Percentiles rank a stretch among this genome's conserved stretches.
Evolutionary conservation across 2,797 vertebrate species (phyloP).

Genomic region (Melanotaenia parkinsoni): DNA sequence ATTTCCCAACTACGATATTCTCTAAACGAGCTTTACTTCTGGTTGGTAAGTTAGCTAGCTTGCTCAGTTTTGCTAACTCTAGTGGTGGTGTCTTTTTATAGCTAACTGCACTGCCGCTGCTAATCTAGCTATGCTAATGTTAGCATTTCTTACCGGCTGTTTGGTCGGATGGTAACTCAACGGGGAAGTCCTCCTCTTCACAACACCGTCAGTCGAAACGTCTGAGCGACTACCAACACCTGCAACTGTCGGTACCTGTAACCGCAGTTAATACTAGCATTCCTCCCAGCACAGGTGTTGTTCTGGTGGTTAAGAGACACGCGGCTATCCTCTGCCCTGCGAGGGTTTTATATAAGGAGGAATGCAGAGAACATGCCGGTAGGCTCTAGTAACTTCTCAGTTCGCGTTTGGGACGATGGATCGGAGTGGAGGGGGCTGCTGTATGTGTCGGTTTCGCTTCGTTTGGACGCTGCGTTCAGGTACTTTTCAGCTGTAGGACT

Average conservation of each 20-base stretch:
- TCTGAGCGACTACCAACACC: background rate
- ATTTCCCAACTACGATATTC: background rate
- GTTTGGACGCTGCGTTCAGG: slow-evolving; percentile 25
- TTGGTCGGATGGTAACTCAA: background rate
- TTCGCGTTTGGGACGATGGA: background rate
- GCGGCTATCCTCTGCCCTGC: background rate
- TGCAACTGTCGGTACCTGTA: background rate
- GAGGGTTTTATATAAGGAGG: background rate
- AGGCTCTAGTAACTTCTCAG: slow-evolving; percentile 38
- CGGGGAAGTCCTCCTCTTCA: slow-evolving; percentile 2
- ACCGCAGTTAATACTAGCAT: background rate
- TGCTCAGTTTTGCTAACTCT: slow-evolving; percentile 22
- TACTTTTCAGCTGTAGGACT: background rate
- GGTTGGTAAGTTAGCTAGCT: slow-evolving; percentile 7
- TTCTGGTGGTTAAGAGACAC: background rate
- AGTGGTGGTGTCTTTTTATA: background rate
- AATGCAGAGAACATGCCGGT: slow-evolving; percentile 12
- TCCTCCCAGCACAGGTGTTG: background rate
- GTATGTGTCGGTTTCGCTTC: slow-evolving; percentile 54
- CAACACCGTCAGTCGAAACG: background rate
- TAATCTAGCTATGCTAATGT: slow-evolving; percentile 34
- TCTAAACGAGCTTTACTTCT: background rate
- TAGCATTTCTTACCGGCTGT: slow-evolving; percentile 47
- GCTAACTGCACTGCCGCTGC: slow-evolving; percentile 10
- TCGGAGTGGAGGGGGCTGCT: background rate